Conservation (phyloP, 2,113 vertebrate species). For the Mormyrus iriodes region DNA sequence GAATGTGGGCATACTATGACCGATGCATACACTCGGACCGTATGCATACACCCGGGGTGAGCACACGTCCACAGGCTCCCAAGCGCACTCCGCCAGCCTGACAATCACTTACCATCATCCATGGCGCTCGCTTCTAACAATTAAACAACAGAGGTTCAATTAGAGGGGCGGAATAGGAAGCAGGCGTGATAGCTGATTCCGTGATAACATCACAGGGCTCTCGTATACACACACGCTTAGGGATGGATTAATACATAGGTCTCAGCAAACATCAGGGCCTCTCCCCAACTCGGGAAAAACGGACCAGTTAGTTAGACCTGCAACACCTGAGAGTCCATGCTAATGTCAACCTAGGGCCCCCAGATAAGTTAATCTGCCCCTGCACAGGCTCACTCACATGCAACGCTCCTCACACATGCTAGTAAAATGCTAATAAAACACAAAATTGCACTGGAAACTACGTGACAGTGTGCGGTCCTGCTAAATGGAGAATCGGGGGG, state of each 20-base stretch:
- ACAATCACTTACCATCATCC: constrained; percentile 1
- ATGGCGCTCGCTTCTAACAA: background rate
- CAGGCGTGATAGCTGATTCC: background rate
- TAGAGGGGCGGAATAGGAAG: too few species aligned
- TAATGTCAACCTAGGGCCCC: background rate
- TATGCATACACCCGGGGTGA: background rate
- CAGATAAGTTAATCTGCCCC: background rate
- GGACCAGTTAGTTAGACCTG: background rate
- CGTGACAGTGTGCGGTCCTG: background rate
- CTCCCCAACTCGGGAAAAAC: background rate
- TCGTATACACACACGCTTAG: constrained; percentile 1
- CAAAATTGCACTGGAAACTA: background rate
- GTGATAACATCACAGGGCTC: background rate
- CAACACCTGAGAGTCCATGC: background rate
- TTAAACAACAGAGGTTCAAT: constrained; percentile 3
- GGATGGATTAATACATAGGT: background rate
- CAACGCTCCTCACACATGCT: background rate
- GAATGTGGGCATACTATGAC: background rate
- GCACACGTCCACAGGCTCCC: background rate
- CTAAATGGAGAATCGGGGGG: background rate
- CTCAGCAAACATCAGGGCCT: background rate
- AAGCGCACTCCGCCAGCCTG: background rate
- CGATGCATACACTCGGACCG: background rate
- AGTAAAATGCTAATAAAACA: too few species aligned
- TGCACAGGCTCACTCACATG: constrained; percentile 11